Conservation (phyloP, 2,113 vertebrate species). For the Vanacampus margaritifer region DNA sequence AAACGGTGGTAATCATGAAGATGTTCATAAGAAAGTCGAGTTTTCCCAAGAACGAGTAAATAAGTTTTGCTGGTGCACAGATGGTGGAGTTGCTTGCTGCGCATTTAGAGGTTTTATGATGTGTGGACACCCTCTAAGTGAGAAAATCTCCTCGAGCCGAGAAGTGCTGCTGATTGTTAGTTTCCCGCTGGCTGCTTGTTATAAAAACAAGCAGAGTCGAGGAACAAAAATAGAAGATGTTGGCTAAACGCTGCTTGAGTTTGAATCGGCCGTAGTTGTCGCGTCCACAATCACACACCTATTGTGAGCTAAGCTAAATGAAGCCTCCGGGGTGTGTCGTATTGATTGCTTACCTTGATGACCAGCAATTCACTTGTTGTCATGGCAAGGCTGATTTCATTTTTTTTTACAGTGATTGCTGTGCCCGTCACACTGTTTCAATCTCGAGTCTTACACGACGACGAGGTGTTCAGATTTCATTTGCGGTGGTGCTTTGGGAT, state of each 20-base stretch:
- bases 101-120: constrained; percentile 59
- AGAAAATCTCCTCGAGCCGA: constrained; percentile 43
- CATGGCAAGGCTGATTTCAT: not conserved
- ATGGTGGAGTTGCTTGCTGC: constrained; percentile 55
- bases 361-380: not conserved
- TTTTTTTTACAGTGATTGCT: not conserved
- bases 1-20: not conserved
- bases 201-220: constrained; percentile 57
- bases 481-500: too few relatives aligned
- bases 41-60: not conserved
- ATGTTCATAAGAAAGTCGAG: not conserved
- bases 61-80: constrained; percentile 46
- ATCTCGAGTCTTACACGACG: not conserved
- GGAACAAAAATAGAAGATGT: constrained; percentile 45
- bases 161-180: constrained; percentile 56
- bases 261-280: not conserved
- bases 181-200: constrained; percentile 51
- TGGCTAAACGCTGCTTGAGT: constrained; percentile 33
- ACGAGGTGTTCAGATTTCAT: not conserved
- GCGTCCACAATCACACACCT: not conserved
- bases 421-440: not conserved
- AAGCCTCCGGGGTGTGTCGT: not conserved
- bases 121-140: constrained; percentile 54
- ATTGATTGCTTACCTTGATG: not conserved
- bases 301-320: not conserved